Conservation (phyloP, 2,797 vertebrate species). For the Brachymystax lenok region DNA sequence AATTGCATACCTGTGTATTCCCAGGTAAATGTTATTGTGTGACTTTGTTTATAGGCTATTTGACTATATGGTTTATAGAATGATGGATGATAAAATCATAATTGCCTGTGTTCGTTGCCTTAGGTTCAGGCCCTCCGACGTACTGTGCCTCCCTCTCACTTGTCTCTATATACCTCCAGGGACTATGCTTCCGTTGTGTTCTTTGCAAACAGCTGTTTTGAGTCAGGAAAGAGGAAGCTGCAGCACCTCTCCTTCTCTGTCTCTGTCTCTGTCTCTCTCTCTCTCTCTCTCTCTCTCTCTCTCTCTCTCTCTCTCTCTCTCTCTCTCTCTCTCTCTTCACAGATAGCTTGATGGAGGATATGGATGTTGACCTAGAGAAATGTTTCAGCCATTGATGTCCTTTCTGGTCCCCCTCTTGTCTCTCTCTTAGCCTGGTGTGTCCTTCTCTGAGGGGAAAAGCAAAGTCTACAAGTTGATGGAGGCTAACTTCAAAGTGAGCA, state of each 20-base stretch:
- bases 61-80: not conserved
- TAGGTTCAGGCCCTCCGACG: not conserved
- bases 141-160: not conserved
- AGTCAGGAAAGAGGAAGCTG: slow-evolving; percentile 77
- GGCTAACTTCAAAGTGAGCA: slow-evolving; percentile 73
- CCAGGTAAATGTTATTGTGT: no score
- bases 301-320: not conserved
- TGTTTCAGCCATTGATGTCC: not conserved
- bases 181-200: slow-evolving; percentile 77
- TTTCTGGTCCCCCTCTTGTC: not conserved
- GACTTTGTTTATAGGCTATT: not conserved
- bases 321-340: not conserved
- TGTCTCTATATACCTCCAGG: slow-evolving; percentile 46
- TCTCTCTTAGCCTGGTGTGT: slow-evolving; percentile 68
- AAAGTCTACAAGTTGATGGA: slow-evolving; percentile 74
- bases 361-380: slow-evolving; percentile 72
- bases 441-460: slow-evolving; percentile 69
- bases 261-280: not conserved
- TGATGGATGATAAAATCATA: not conserved
- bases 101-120: not conserved
- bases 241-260: slow-evolving; percentile 71
- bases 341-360: slow-evolving; percentile 66
- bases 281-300: not conserved
- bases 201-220: slow-evolving; percentile 78
- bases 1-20: no score